These are phyloP conservation scores for Oconnorella tubifera DNA, from an alignment of 2,888 invertebrate species.

Conservation along the genomic window DNA sequence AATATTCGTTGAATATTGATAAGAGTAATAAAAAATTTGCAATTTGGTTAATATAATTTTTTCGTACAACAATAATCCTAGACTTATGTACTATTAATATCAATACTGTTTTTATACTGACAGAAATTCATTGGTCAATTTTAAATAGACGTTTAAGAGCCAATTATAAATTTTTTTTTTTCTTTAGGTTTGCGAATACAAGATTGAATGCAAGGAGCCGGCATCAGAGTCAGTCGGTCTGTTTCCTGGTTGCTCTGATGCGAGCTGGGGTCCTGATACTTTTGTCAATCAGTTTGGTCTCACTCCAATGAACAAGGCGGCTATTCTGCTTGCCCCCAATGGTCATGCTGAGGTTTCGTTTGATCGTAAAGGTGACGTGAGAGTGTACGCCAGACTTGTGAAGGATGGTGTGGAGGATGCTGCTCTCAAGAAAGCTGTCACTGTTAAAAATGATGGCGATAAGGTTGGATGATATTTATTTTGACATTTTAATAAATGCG, in stretches of 20 bases:
- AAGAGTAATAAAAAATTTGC: too few species aligned
- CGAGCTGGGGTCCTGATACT: conserved; percentile 52
- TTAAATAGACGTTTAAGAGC: too few species aligned
- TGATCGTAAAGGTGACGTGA: conserved; percentile 74
- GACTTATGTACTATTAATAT: too few species aligned
- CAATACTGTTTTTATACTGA: too few species aligned
- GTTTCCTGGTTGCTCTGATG: conserved; percentile 53
- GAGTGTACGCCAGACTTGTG: conserved; percentile 50
- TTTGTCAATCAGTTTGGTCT: conserved; percentile 53
- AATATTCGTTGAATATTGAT: too few species aligned
- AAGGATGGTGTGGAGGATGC: conserved; percentile 51
- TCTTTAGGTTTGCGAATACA: conserved; percentile 49
- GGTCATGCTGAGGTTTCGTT: conserved; percentile 42
- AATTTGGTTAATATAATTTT: too few species aligned
- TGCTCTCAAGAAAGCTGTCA: conserved; percentile 47
- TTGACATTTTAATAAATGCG: too few species aligned
- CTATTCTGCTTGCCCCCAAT: conserved; percentile 41
- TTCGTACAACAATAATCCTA: too few species aligned
- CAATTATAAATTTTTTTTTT: too few species aligned
- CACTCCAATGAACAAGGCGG: conserved; percentile 46
- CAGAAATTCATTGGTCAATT: too few species aligned
- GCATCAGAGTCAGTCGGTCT: conserved; percentile 46
- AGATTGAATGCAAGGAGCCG: conserved; percentile 49
- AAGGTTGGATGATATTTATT: conserved; percentile 10
- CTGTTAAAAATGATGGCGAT: conserved; percentile 47